These are phyloP conservation scores for Columba livia DNA, from an alignment of 2,113 vertebrate species.

Conservation along the genomic window DNA sequence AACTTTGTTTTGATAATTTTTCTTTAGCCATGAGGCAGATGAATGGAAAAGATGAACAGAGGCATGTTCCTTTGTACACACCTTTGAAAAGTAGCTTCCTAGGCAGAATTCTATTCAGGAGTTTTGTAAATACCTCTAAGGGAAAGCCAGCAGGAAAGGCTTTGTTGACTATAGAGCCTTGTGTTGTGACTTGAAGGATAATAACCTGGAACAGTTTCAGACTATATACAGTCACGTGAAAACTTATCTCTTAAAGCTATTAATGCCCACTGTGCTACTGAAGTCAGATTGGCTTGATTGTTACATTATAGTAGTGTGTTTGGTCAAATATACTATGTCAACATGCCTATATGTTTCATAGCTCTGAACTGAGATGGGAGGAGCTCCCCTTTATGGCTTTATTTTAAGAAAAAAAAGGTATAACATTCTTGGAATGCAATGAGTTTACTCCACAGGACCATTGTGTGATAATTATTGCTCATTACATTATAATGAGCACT, in stretches of 20 bases:
- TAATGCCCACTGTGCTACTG: not conserved
- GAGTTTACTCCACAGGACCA: conserved; percentile 3
- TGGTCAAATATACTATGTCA: not conserved
- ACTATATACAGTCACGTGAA: not conserved
- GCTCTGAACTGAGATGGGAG: not conserved
- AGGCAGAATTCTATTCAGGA: not conserved
- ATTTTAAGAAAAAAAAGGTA: not conserved
- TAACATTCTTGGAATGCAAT: not conserved
- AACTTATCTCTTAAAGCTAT: not conserved
- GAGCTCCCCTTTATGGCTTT: not conserved
- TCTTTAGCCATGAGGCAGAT: not conserved
- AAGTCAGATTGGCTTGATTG: not conserved
- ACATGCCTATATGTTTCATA: not conserved
- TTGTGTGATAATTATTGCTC: conserved; percentile 41
- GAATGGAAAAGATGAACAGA: not conserved
- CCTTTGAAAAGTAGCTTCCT: not conserved
- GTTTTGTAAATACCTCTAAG: not conserved
- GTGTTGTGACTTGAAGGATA: not conserved
- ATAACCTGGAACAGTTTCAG: not conserved
- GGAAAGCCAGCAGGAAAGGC: not conserved
- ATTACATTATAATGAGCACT: conserved; percentile 48
- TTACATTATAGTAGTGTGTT: not conserved
- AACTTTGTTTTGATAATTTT: not conserved
- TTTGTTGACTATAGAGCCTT: not conserved
- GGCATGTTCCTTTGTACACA: not conserved